Conservation (phyloP, 2,113 vertebrate genomes). For the Oreochromis niloticus region DNA sequence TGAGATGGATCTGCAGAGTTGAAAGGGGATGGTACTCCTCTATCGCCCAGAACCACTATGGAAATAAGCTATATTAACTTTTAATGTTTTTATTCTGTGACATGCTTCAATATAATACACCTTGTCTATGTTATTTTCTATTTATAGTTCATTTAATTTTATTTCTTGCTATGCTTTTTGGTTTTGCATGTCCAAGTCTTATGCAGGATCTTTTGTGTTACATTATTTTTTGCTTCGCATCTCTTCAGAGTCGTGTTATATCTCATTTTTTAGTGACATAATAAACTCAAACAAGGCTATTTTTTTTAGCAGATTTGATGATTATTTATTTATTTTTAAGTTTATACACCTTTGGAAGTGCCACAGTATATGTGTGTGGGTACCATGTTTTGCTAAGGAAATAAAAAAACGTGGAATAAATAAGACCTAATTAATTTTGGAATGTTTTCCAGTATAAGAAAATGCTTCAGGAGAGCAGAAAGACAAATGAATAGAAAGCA, state of each 20-base stretch:
- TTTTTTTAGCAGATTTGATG: neutral
- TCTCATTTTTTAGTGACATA: neutral
- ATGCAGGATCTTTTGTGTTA: neutral
- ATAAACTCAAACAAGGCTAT: neutral
- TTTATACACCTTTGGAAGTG: neutral
- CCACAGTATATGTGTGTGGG: neutral
- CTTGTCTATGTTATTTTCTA: neutral
- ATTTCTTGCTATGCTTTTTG: neutral
- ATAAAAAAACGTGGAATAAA: neutral
- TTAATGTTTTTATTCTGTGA: neutral
- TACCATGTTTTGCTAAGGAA: neutral
- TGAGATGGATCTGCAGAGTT: neutral
- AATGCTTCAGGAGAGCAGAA: rapidly evolving
- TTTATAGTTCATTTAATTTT: neutral
- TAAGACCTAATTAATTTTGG: neutral
- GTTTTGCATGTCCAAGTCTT: neutral
- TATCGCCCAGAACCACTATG: neutral
- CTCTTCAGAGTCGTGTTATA: neutral
- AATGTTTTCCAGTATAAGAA: neutral
- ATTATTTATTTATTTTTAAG: neutral
- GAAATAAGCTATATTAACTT: slow-evolving; percentile 17
- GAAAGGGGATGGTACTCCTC: neutral
- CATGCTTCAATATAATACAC: neutral
- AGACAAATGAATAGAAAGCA: neutral
- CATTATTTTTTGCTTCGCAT: neutral